Conservation (phyloP, 2,888 invertebrate species). For the Lordiphosa fenestrarum region DNA sequence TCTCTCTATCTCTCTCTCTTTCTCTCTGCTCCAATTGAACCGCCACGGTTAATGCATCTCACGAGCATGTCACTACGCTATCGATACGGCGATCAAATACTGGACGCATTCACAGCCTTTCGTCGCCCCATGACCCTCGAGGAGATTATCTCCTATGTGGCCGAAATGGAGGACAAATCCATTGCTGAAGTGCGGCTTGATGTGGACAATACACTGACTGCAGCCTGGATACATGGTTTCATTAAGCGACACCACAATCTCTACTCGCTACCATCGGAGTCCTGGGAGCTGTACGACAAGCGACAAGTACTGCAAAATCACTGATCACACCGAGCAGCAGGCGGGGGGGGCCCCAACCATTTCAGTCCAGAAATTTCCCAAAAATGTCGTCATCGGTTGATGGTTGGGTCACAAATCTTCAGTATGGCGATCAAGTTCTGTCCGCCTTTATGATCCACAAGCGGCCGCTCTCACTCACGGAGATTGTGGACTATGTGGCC, state of each 20-base stretch:
- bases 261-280: slow-evolving; percentile 21
- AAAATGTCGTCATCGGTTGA: slow-evolving; percentile 1
- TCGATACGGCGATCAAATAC: slow-evolving; percentile 44
- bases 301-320: too few relatives aligned
- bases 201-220: slow-evolving; percentile 54
- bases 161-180: slow-evolving; percentile 41
- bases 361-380: neutral
- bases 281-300: slow-evolving; percentile 6
- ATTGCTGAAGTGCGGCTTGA: slow-evolving; percentile 31
- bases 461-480: slow-evolving; percentile 11
- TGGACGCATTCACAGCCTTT: slow-evolving; percentile 52
- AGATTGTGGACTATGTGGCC: slow-evolving; percentile 19
- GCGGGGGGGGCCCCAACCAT: neutral
- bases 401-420: slow-evolving; percentile 2
- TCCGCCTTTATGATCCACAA: slow-evolving; percentile 12
- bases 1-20: too few relatives aligned
- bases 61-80: slow-evolving; percentile 17
- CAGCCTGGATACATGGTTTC: slow-evolving; percentile 54
- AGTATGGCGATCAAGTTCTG: slow-evolving; percentile 22
- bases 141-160: slow-evolving; percentile 47
- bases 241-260: slow-evolving; percentile 20
- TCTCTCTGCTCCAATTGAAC: too few relatives aligned
- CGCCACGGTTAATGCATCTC: too few relatives aligned
- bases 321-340: neutral
- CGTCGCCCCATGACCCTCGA: slow-evolving; percentile 40